A percentile compares a stretch with the other conserved stretches of the same genome.
Conservation (phyloP, 1,140 invertebrate genomes). For the Lepeophtheirus salmonis region DNA sequence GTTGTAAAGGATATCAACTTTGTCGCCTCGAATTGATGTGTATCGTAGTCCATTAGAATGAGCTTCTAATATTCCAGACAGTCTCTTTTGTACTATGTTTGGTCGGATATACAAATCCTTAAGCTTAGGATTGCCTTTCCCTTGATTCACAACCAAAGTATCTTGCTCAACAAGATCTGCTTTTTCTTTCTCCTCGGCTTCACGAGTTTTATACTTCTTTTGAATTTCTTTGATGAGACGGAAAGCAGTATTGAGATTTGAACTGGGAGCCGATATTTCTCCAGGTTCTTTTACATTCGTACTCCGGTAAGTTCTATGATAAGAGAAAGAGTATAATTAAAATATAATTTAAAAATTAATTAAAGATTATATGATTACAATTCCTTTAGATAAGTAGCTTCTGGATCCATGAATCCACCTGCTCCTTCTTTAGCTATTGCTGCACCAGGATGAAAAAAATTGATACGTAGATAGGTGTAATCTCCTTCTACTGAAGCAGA, state of each 20-base stretch:
- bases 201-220: constrained; percentile 92
- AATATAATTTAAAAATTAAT: not conserved
- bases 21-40: constrained; percentile 90
- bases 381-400: constrained; percentile 95
- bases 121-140: constrained; percentile 92
- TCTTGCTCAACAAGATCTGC: constrained; percentile 98
- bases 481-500: constrained; percentile 95
- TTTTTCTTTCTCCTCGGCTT: constrained; percentile 94
- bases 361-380: constrained; percentile 38
- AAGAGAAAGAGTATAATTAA: not conserved
- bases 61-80: constrained; percentile 75
- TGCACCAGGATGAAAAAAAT: constrained; percentile 95
- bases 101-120: constrained; percentile 97
- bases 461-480: constrained; percentile 94
- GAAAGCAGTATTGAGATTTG: constrained; percentile 89
- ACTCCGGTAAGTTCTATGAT: constrained; percentile 76
- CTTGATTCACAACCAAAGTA: constrained; percentile 77
- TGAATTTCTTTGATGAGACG: constrained; percentile 97
- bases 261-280: constrained; percentile 78
- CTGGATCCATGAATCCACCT: constrained; percentile 69
- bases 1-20: constrained; percentile 98
- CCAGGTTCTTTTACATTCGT: constrained; percentile 94
- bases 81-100: constrained; percentile 93
- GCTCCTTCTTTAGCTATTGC: constrained; percentile 73
- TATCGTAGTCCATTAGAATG: constrained; percentile 96